A percentile compares a stretch with the other conserved stretches of the same genome.
phyloP scores from a whole-genome alignment of 30 jellyfish, hydroid and myxozoan genomes.

The Turritopsis rubra region DNA sequence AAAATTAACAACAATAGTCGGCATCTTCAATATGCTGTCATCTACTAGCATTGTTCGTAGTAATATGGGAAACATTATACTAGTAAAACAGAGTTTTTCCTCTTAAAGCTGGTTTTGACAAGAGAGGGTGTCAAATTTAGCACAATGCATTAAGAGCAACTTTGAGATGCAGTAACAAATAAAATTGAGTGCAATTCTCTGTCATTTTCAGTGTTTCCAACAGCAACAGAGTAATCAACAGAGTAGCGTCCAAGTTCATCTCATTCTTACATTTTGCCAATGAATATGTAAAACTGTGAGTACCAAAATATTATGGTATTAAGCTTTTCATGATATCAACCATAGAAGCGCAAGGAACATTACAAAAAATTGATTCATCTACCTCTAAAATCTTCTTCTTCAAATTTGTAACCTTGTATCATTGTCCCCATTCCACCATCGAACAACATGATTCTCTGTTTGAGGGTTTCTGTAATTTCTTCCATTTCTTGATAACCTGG shows the following conservation, averaged over 20 bases:
- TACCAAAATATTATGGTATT: too few species aligned
- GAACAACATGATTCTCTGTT: constrained; percentile 79
- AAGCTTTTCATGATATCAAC: background rate
- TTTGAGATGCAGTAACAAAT: too few species aligned
- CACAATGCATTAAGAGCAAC: too few species aligned
- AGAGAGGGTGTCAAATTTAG: too few species aligned
- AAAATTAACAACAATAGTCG: background rate
- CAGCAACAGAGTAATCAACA: too few species aligned
- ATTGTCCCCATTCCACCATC: constrained; percentile 99
- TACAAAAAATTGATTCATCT: background rate
- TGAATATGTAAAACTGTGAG: too few species aligned
- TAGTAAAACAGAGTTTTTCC: background rate
- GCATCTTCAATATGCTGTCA: background rate
- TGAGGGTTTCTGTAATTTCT: constrained; percentile 20
- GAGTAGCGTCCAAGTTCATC: too few species aligned
- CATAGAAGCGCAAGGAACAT: background rate
- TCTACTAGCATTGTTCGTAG: background rate
- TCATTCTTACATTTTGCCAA: too few species aligned
- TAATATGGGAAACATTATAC: background rate
- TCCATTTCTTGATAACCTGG: background rate
- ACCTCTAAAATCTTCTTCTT: constrained; percentile 92
- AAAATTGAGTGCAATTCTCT: too few species aligned
- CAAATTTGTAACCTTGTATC: constrained; percentile 62
- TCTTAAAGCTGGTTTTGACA: too few species aligned
- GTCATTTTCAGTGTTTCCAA: too few species aligned